These are phyloP conservation scores for Anomalospiza imberbis DNA, from an alignment of 2,797 vertebrate genomes.

Conservation along the genomic window DNA sequence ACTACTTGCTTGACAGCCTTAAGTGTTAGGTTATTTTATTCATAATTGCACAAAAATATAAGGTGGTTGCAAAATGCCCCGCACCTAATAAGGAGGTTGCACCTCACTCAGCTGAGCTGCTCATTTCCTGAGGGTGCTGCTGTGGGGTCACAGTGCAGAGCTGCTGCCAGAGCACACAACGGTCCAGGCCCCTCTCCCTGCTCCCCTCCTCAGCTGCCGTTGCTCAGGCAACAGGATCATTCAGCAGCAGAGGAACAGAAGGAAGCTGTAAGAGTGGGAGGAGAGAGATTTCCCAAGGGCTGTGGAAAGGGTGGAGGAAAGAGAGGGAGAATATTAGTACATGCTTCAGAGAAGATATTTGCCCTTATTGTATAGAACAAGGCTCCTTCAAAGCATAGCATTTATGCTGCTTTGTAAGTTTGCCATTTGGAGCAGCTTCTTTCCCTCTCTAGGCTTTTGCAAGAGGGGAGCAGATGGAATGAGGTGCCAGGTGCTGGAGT, in stretches of 20 bases:
- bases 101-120: background rate
- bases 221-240: slow-evolving; percentile 21
- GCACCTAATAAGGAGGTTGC: too few relatives aligned
- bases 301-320: background rate
- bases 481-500: background rate
- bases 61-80: background rate
- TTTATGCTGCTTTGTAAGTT: background rate
- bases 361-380: background rate
- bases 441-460: background rate
- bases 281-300: background rate
- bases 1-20: background rate
- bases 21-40: background rate
- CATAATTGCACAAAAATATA: background rate
- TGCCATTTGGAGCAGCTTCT: background rate
- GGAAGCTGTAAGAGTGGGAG: background rate
- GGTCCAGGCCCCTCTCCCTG: background rate
- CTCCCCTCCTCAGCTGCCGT: background rate
- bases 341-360: background rate
- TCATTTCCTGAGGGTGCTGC: background rate
- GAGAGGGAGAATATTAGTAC: background rate
- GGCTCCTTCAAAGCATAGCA: background rate
- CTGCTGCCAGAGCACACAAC: background rate
- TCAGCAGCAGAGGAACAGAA: background rate
- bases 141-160: accelerated
- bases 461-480: background rate